Conservation (phyloP, 2,113 vertebrate species). For the Bubo bubo region DNA sequence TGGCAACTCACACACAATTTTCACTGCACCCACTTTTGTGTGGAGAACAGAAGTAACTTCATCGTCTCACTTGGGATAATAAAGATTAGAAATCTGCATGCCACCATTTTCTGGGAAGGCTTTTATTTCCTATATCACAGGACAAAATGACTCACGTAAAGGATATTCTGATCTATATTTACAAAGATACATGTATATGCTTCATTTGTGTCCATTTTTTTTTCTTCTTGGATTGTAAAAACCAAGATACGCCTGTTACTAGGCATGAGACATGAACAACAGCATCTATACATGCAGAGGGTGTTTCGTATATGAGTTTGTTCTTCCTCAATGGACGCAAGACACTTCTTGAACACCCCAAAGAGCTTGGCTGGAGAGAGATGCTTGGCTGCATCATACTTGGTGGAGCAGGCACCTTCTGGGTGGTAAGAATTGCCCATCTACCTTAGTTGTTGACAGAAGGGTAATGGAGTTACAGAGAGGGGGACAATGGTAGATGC, state of each 20-base stretch:
- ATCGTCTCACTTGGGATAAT: conserved; percentile 28
- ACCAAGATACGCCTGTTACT: not conserved
- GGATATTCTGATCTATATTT: not conserved
- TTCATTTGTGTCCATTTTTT: not conserved
- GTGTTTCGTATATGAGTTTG: not conserved
- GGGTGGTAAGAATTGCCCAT: not conserved
- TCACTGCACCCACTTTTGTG: conserved; percentile 28
- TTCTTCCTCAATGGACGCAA: not conserved
- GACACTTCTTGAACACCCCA: not conserved
- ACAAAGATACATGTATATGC: not conserved
- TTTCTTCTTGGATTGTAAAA: not conserved
- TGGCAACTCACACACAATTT: conserved; percentile 47
- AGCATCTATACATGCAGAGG: not conserved
- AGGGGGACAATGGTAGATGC: too few species aligned
- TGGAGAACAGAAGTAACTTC: conserved; percentile 40
- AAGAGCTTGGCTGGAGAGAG: not conserved
- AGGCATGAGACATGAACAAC: not conserved
- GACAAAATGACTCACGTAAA: not conserved
- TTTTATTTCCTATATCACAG: not conserved
- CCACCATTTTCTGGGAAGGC: not conserved
- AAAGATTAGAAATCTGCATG: conserved; percentile 24
- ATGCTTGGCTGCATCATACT: not conserved
- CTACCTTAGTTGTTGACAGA: not conserved
- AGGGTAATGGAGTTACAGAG: not conserved
- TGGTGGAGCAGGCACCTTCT: not conserved